A percentile compares a stretch with the other conserved stretches of the same genome.
These are phyloP conservation scores for Apodemia hepburni DNA, from an alignment of 2,888 invertebrate genomes.

Conservation along the genomic window DNA sequence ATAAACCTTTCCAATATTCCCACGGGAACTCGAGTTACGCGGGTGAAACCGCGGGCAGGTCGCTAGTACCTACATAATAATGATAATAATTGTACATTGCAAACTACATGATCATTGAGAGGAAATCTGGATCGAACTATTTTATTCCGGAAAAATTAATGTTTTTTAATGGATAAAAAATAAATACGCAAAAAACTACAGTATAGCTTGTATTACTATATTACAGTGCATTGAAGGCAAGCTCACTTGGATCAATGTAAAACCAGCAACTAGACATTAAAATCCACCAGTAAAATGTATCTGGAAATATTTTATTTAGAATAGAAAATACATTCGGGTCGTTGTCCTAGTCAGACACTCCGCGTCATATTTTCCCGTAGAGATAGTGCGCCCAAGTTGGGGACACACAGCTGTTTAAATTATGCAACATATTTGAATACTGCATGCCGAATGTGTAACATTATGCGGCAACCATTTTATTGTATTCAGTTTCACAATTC, in stretches of 20 bases:
- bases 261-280: neutral
- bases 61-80: no score
- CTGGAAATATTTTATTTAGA: slow-evolving; percentile 15
- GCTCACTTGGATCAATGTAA: neutral
- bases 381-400: slow-evolving; percentile 22
- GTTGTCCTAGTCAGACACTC: slow-evolving; percentile 27
- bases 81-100: no score
- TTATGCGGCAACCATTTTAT: slow-evolving; percentile 3
- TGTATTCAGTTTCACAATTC: neutral
- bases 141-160: no score
- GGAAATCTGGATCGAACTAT: no score
- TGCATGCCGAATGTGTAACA: neutral
- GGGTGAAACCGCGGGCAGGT: no score
- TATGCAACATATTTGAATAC: slow-evolving; percentile 11
- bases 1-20: no score
- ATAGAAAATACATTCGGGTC: slow-evolving; percentile 23
- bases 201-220: no score
- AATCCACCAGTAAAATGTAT: slow-evolving; percentile 5
- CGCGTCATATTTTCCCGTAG: slow-evolving; percentile 30
- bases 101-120: no score
- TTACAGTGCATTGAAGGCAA: no score
- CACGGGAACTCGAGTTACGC: no score
- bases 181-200: no score
- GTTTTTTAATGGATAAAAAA: no score
- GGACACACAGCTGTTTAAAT: slow-evolving; percentile 24